Evolutionary conservation across 1,140 invertebrate species (phyloP), one percentile per base, ranked within the genome.

Genomic region (Cepaea nemoralis): DNA sequence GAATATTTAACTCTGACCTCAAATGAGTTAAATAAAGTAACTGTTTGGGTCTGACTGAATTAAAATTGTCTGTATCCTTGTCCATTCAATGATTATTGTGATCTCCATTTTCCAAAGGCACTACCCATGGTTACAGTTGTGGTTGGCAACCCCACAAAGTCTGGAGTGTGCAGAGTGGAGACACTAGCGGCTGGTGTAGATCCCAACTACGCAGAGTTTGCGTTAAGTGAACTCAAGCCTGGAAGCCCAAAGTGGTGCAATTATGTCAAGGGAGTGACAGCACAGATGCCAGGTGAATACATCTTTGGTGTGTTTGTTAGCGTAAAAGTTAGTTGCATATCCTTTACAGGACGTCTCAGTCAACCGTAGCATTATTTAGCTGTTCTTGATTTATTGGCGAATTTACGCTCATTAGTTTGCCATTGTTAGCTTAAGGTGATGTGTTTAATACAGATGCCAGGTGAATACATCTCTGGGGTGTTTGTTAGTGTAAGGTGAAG

Each of bases 221-320:
- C 92, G 22, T 85, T 89, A 37, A 87, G 90, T 0, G 83, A 76
- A 0, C 89, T 96, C 27, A 91, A 91, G 77, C 93, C 94, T 3
- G 94, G 94, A 88, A 92, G 82, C 79, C 95, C 96, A 0, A 94
- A 95, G 89, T 98, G 97, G 97, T 94, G 95, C 0, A 97, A 98
- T 90, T 98, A 98, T 88, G 93, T 98, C 0, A 97, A 97, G 93
- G 97, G 97, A 55, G 95, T 97, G 2, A 93, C 98, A 10, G 94
- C 94, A 35, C 94, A 95, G 91, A 97, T 96, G 91, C 93, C 94
- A 88, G 94, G 96, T 95, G 79, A 63, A 31, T 63, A 31, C n/a
- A 31, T 22, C 8, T 55, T 19, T 22, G 50, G n/a, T n/a, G n/a
- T n/a, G n/a, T n/a, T n/a, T n/a, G n/a, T n/a, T n/a, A n/a, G n/a